phyloP scores from a whole-genome alignment of 2,797 vertebrate species.

The Microhierax caerulescens region DNA sequence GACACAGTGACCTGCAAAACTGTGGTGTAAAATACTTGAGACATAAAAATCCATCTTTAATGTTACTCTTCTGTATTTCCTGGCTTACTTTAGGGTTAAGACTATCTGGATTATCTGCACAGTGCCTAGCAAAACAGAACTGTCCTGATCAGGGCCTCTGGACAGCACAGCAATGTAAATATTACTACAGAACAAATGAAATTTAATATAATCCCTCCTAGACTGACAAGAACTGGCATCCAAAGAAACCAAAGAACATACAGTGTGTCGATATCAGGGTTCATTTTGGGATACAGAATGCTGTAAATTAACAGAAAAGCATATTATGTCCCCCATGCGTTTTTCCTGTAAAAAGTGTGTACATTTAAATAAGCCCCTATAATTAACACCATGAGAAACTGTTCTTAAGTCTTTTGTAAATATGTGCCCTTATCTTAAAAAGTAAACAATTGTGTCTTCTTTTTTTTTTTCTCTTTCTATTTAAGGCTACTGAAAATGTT shows the following conservation, averaged over 20 bases:
- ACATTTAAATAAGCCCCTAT: background rate
- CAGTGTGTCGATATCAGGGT: background rate
- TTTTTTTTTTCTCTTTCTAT: background rate
- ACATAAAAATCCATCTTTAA: background rate
- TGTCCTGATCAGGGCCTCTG: background rate
- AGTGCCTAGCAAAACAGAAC: background rate
- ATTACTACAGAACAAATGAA: constrained; percentile 37
- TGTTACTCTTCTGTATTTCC: background rate
- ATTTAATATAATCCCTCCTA: background rate
- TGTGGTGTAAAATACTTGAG: accelerated
- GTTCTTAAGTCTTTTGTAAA: background rate
- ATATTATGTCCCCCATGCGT: background rate
- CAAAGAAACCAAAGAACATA: background rate
- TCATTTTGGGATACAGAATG: constrained; percentile 4
- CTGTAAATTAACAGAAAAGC: background rate
- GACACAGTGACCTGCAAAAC: background rate
- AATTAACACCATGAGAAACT: background rate
- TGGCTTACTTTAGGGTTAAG: background rate
- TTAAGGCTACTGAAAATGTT: background rate
- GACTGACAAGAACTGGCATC: background rate
- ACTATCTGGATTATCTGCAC: background rate
- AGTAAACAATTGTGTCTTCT: background rate
- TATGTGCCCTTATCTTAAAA: background rate
- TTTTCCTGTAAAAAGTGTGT: background rate
- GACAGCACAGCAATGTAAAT: constrained; percentile 1